A percentile compares a stretch with the other conserved stretches of the same genome.
Conservation (phyloP, 1,140 invertebrate genomes). For the Pygmarrhopalites habei region DNA sequence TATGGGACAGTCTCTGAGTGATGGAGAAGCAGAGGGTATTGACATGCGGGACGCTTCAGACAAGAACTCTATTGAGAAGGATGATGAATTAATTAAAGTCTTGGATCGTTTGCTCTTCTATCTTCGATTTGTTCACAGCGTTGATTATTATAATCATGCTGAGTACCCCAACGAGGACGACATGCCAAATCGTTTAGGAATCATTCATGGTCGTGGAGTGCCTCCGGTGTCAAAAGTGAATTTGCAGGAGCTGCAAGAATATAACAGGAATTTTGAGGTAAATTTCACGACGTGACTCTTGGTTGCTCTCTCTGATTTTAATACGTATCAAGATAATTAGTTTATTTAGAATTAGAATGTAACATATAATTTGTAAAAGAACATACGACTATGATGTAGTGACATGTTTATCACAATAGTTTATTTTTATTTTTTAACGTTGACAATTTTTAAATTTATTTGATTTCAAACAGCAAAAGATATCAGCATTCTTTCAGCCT, state of each 20-base stretch:
- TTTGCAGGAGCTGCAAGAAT: conserved; percentile 64
- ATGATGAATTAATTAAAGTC: conserved; percentile 49
- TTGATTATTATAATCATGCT: conserved; percentile 98
- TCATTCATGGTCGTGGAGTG: conserved; percentile 90
- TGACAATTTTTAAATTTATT: too few species aligned
- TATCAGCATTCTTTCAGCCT: conserved; percentile 74
- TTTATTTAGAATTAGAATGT: too few species aligned
- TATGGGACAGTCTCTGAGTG: conserved; percentile 45
- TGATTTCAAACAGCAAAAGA: too few species aligned
- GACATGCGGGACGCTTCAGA: conserved; percentile 46
- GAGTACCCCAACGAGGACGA: conserved; percentile 99
- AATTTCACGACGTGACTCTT: too few species aligned
- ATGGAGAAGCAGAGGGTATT: conserved; percentile 45
- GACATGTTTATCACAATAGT: too few species aligned
- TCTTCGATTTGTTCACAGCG: conserved; percentile 91
- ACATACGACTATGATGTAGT: too few species aligned
- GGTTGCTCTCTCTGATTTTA: too few species aligned
- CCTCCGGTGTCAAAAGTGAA: conserved; percentile 65
- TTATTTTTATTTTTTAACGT: too few species aligned
- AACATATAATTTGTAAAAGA: too few species aligned
- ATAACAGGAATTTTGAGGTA: conserved; percentile 73
- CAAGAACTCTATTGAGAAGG: conserved; percentile 59
- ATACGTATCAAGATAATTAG: too few species aligned
- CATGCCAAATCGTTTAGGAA: conserved; percentile 98
- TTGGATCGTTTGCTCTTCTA: conserved; percentile 83